Evolutionary conservation across 2,888 invertebrate genomes (phyloP), one percentile per base, ranked within the genome.

Genomic region (Alloscopus bannaensis): DNA sequence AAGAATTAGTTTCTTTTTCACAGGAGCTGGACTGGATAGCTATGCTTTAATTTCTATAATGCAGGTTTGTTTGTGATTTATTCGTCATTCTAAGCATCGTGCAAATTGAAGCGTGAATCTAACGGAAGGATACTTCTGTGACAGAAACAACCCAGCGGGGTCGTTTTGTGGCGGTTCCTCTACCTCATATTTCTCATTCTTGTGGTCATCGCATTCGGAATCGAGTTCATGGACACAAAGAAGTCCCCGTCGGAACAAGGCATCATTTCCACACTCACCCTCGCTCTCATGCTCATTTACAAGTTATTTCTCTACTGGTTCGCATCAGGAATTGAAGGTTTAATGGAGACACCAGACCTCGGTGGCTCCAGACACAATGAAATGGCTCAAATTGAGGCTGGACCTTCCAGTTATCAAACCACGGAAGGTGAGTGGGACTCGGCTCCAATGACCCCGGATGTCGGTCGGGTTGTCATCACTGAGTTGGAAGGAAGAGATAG

Each of bases 71-170:
- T 8, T 36, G 36, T 36, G 13, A 36, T 36, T 36, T 6, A 26
- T 16, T 59, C 1, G 45, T 47, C 45, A 20, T 29, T 65, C 0
- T 18, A 24, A 13, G 20, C 2, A 47, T 66, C 1, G 16, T 60
- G 4, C 36, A 29, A n/a, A n/a, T 36, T 31, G 3, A 20, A 31
- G 36, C 20, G 18, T 55, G 55, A 55, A 55, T 8, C 55, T 24
- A n/a, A n/a, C n/a, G n/a, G n/a, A 36, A 36, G 13, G 36, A 8
- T 36, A 13, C 36, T 36, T 36, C 13, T 36, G 6, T 6, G 42
- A 22, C 40, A 80, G 80, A 80, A 62, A 75, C 50, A 64, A 31
- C 69, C 80, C 16, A 75, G 57, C 47, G 62, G 69, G 28, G 64
- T 80, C 16, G 75, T 73, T 18, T 29, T 73, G 8, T 80, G 80